Conservation (phyloP, 2,888 invertebrate genomes). For the Penaeus monodon region DNA sequence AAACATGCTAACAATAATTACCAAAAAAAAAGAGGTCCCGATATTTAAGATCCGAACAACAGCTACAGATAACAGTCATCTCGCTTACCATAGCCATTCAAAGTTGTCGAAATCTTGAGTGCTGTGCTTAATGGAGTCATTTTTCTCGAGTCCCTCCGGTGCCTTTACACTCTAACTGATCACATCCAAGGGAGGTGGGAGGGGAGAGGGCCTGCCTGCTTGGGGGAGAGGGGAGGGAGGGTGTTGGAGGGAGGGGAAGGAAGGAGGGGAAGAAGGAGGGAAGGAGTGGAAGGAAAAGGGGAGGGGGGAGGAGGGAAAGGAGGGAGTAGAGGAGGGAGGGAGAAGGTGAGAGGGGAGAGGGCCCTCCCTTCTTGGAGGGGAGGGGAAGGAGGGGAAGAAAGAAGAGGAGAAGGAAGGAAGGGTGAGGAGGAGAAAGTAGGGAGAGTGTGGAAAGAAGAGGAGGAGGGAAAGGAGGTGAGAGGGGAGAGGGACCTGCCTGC, state of each 20-base stretch:
- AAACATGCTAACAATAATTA: too few relatives aligned
- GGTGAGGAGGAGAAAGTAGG: background rate
- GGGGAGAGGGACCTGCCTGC: too few relatives aligned
- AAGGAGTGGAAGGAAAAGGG: background rate
- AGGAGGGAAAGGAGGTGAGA: background rate
- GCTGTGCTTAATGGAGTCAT: slow-evolving; percentile 52
- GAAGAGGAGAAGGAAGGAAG: background rate
- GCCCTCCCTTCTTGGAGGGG: background rate
- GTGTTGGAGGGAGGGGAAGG: background rate
- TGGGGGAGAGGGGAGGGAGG: background rate
- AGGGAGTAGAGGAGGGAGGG: background rate
- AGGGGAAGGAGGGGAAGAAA: background rate
- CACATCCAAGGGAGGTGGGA: slow-evolving; percentile 41
- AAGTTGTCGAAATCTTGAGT: slow-evolving; percentile 55
- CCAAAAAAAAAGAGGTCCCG: background rate
- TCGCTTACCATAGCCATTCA: slow-evolving; percentile 56
- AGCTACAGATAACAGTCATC: background rate
- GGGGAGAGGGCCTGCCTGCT: background rate
- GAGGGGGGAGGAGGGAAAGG: background rate
- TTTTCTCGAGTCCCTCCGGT: slow-evolving; percentile 48
- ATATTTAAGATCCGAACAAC: background rate
- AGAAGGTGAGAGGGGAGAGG: background rate
- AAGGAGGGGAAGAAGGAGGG: background rate
- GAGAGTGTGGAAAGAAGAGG: background rate
- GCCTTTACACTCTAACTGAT: slow-evolving; percentile 51